These are phyloP conservation scores for Aphidius gifuensis DNA, from an alignment of 1,140 invertebrate species.

Conservation along the genomic window DNA sequence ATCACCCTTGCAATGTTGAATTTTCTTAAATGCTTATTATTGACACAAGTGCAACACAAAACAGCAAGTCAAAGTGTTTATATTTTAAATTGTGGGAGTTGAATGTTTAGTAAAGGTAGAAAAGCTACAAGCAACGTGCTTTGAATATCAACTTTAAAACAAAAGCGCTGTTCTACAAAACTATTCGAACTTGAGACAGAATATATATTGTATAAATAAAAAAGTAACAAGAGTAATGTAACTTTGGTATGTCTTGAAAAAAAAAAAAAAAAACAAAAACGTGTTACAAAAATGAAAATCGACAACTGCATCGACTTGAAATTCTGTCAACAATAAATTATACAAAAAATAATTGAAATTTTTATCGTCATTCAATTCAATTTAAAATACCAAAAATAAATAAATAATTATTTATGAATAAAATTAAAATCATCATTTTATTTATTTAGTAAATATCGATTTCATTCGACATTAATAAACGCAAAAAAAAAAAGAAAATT, in stretches of 20 bases:
- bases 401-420: too few relatives aligned
- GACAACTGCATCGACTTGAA: slow-evolving; percentile 15
- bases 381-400: background rate
- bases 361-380: background rate
- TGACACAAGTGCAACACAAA: too few relatives aligned
- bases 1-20: too few relatives aligned
- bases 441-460: background rate
- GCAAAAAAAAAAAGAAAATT: background rate
- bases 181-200: slow-evolving; percentile 22
- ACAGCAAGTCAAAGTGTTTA: too few relatives aligned
- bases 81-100: background rate
- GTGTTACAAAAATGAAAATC: background rate
- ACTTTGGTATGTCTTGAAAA: slow-evolving; percentile 16
- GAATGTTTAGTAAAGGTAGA: background rate
- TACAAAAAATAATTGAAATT: slow-evolving; percentile 12
- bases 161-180: slow-evolving; percentile 9
- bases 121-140: slow-evolving; percentile 12
- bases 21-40: too few relatives aligned
- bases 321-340: slow-evolving; percentile 16
- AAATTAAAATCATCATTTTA: background rate
- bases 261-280: too few relatives aligned
- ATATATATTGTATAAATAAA: background rate
- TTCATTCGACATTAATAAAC: slow-evolving; percentile 14
- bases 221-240: slow-evolving; percentile 4
- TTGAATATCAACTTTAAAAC: slow-evolving; percentile 11